Conservation (phyloP, 2,113 vertebrate genomes). For the Eonycteris spelaea region DNA sequence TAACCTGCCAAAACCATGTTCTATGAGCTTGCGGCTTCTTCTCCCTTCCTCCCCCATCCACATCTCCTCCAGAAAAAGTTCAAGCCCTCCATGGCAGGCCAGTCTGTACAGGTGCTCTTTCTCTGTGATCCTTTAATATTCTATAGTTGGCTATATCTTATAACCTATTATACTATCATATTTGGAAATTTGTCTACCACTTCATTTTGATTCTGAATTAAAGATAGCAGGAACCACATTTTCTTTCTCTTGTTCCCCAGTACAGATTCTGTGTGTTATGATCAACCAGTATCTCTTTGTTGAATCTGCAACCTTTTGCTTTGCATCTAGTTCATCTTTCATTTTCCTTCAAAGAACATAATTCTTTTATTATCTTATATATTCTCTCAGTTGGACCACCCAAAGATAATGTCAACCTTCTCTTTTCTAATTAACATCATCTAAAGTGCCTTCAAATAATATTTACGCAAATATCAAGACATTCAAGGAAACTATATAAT, state of each 20-base stretch:
- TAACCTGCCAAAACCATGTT: background rate
- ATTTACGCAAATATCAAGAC: background rate
- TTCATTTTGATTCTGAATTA: background rate
- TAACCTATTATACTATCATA: background rate
- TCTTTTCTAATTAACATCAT: background rate
- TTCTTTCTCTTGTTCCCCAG: no score
- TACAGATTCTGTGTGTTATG: background rate
- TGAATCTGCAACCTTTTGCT: background rate
- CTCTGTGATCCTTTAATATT: background rate
- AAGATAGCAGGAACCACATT: accelerated
- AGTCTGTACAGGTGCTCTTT: background rate
- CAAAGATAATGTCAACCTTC: background rate
- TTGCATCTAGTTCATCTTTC: background rate
- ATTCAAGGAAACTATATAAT: background rate
- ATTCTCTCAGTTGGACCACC: background rate
- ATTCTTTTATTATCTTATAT: background rate
- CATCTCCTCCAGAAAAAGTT: background rate
- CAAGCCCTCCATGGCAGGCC: accelerated
- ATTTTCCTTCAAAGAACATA: background rate
- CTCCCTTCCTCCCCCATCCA: no score
- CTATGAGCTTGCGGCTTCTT: background rate
- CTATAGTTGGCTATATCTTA: background rate
- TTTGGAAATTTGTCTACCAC: background rate
- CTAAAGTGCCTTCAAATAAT: background rate
- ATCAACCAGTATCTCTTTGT: background rate